Evolutionary conservation across 2,797 vertebrate genomes (phyloP).

Genomic region (Manis crassicaudata): DNA sequence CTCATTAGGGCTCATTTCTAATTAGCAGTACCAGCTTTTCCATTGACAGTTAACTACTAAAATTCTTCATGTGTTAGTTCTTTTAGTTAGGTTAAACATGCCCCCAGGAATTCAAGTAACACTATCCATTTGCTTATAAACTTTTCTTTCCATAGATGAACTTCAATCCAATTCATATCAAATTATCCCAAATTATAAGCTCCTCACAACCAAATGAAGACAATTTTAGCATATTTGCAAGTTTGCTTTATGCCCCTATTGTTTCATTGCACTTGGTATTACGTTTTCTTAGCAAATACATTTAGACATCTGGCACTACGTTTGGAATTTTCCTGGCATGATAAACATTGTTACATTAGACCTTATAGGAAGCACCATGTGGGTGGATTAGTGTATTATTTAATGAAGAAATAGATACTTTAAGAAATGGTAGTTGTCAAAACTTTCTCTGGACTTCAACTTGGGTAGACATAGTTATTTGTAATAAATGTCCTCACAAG

Average conservation of each 20-base stretch:
- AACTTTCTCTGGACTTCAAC: conserved; percentile 21
- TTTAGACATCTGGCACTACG: not conserved
- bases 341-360: not conserved
- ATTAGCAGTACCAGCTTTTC: not conserved
- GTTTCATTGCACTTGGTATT: not conserved
- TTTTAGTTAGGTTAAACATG: conserved; percentile 29
- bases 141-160: not conserved
- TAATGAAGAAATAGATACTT: conserved; percentile 28
- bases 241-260: not conserved
- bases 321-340: not conserved
- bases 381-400: not conserved
- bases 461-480: not conserved
- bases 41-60: not conserved
- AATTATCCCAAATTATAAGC: not conserved
- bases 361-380: not conserved
- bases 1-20: not conserved
- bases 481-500: not conserved
- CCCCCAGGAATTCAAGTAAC: not conserved
- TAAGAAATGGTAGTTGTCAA: conserved; percentile 43
- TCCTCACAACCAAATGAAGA: not conserved
- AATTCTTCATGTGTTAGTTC: not conserved
- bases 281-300: conserved; percentile 9
- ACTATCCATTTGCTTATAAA: not conserved
- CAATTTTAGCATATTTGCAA: not conserved
- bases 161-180: not conserved